Base-by-base conservation (phyloP, 2,113 vertebrate species). In the Puffinus mauretanicus region DNA sequence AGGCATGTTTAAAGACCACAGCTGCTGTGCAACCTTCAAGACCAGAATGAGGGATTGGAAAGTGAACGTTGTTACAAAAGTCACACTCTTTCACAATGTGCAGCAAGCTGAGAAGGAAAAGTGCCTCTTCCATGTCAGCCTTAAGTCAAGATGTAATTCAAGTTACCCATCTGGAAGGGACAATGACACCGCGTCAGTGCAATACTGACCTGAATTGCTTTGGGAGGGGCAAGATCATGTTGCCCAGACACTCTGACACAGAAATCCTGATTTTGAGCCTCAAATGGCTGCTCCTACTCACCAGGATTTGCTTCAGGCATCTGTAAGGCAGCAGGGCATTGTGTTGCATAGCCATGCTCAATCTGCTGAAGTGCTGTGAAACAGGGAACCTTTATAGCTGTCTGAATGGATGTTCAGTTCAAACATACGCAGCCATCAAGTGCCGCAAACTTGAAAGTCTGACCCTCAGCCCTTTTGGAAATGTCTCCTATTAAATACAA, bases 401-500 rank as follows among this genome's bases (percentile, higher is more conserved):
- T n/a, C 65, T 72, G 69, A 46, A 71, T 81, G 67, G 70, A 61
- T 72, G 44, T 29, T 91, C 71, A 20, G 70, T 49, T 94, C 85
- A 87, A 86, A 89, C 22, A 52, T 8, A 38, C 0, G 1, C 40
- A 86, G 58, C 62, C 0, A 0, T 77, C 70, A 80, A 80, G 66
- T 62, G 58, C 57, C 66, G 26, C 52, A 79, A 32, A 69, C 95
- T 91, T 96, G 47, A 94, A 95, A 96, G 87, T 32, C 54, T 96
- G 93, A 95, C 92, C 96, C 88, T 80, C 82, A 87, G 71, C 70
- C 91, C 78, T 95, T 91, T 89, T 87, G 73, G 91, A 96, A 96
- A 93, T 85, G 36, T 89, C 65, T 96, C 81, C 81, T 93, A 89
- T 96, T 95, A 93, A 92, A 70, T 70, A 61, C 78, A 94, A 76